Evolutionary conservation across 2,113 vertebrate genomes (phyloP).

Genomic region (Oreochromis niloticus): DNA sequence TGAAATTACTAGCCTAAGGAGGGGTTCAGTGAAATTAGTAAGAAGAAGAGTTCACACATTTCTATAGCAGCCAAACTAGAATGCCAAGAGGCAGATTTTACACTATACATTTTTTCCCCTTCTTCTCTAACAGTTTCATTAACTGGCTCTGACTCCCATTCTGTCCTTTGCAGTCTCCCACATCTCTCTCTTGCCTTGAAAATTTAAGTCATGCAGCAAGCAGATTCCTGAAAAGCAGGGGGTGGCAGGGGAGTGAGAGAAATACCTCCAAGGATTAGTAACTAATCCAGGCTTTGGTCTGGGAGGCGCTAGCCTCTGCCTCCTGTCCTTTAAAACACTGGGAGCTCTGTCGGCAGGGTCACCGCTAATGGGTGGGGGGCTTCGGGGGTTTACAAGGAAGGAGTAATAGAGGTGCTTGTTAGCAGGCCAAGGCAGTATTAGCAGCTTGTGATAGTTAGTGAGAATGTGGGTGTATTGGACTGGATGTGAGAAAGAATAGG

Average conservation of each 20-base stretch:
- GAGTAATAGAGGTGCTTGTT: constrained; percentile 45
- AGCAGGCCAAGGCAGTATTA: constrained; percentile 24
- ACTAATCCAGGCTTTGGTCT: constrained; percentile 62
- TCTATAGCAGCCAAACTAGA: not conserved
- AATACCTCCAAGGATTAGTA: constrained; percentile 63
- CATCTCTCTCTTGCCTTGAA: constrained; percentile 13
- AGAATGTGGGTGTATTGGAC: not conserved
- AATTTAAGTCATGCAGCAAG: constrained; percentile 33
- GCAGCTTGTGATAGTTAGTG: constrained; percentile 9
- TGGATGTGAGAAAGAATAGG: not conserved
- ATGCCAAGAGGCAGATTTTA: not conserved
- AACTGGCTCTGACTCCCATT: not conserved
- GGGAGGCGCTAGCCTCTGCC: constrained; percentile 44
- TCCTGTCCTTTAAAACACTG: constrained; percentile 55
- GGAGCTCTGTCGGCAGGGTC: constrained; percentile 43
- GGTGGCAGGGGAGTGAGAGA: constrained; percentile 11
- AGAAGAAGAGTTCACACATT: not conserved
- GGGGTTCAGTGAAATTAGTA: not conserved
- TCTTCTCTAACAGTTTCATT: constrained; percentile 11
- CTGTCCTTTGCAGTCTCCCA: not conserved
- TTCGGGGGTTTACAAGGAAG: constrained; percentile 19
- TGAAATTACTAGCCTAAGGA: not conserved
- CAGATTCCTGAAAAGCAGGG: constrained; percentile 53
- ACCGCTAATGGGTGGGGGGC: constrained; percentile 46
- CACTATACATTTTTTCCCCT: not conserved